A percentile compares a stretch with the other conserved stretches of the same genome.
Evolutionary conservation across 2,888 invertebrate genomes (phyloP).

Genomic region (Notodonta ziczac): DNA sequence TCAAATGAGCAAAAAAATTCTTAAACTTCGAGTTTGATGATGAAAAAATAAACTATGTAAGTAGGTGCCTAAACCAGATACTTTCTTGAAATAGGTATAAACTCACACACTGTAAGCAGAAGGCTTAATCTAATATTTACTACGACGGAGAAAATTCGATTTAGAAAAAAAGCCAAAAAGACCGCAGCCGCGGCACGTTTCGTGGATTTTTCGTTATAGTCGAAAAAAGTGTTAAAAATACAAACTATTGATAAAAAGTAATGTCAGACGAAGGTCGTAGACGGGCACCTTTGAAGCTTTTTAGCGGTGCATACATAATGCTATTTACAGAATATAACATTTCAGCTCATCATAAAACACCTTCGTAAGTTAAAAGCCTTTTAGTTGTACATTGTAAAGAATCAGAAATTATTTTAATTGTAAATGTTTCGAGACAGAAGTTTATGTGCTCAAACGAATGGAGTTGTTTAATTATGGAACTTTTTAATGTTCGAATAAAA

Average conservation of each 20-base stretch:
- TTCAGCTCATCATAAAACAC: background rate
- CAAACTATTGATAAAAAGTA: conserved; percentile 21
- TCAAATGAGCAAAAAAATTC: too few species aligned
- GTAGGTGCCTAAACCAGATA: background rate
- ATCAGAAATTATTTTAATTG: conserved; percentile 3
- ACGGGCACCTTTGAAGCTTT: conserved; percentile 49
- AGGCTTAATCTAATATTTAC: conserved; percentile 1
- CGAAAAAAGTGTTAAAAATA: conserved; percentile 9
- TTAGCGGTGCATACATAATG: conserved; percentile 20
- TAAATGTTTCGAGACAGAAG: conserved; percentile 1
- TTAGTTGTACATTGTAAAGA: background rate
- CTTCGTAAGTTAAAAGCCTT: background rate
- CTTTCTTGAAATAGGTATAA: background rate
- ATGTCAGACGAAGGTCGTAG: conserved; percentile 60
- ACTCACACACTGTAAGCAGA: background rate
- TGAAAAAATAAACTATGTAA: background rate
- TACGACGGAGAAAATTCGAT: background rate
- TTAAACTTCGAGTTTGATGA: too few species aligned
- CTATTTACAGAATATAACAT: conserved; percentile 11
- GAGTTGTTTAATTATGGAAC: conserved; percentile 1
- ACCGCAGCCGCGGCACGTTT: background rate
- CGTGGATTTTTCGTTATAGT: background rate
- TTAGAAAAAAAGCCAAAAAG: background rate
- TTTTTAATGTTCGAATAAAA: conserved; percentile 4
- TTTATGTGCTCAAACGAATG: conserved; percentile 9